Conservation (phyloP, 2,797 vertebrate species). For the Microctenopoma lineatum region DNA sequence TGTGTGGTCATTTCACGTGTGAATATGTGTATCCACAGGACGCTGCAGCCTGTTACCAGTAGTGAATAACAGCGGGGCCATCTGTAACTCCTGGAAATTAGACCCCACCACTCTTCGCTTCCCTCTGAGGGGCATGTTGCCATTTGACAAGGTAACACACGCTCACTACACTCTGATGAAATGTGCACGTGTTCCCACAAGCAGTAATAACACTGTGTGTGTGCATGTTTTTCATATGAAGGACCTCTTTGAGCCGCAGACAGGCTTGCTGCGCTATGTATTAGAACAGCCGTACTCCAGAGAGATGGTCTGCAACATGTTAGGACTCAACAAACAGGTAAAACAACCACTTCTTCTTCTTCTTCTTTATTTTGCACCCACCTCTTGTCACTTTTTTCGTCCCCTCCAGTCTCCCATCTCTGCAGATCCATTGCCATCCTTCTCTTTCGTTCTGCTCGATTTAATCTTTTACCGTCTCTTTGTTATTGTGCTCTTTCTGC, state of each 20-base stretch:
- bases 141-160: conserved; percentile 92
- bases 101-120: conserved; percentile 96
- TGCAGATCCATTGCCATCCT: conserved; percentile 1
- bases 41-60: conserved; percentile 97
- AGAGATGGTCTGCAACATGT: conserved; percentile 99
- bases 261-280: conserved; percentile 95
- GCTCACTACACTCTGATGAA: no score
- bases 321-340: conserved; percentile 99
- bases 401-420: conserved; percentile 48
- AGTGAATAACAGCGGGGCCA: conserved; percentile 98
- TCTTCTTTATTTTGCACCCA: conserved; percentile 52
- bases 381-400: conserved; percentile 80
- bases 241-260: conserved; percentile 99
- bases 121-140: conserved; percentile 94
- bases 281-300: conserved; percentile 98
- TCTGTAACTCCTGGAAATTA: conserved; percentile 99
- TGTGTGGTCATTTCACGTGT: neutral
- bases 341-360: conserved; percentile 62
- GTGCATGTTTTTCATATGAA: conserved; percentile 51
- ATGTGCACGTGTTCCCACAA: neutral
- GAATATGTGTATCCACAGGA: conserved; percentile 77
- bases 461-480: conserved; percentile 62
- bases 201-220: neutral
- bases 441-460: conserved; percentile 56
- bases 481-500: neutral